phyloP scores from a whole-genome alignment of 2,888 invertebrate genomes.

The Unio pictorum region DNA sequence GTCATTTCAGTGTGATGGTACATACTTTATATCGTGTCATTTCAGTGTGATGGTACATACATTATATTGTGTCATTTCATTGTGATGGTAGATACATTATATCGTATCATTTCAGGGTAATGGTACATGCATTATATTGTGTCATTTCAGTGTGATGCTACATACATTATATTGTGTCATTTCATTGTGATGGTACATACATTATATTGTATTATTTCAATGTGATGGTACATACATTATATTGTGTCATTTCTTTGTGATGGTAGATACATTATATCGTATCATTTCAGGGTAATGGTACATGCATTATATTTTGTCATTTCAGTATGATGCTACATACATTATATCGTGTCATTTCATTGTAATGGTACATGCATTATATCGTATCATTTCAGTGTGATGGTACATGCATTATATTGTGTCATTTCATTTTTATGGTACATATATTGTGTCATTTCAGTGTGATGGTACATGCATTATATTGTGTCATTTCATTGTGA shows the following conservation, averaged over 20 bases:
- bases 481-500: too few species aligned
- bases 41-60: conserved; percentile 91
- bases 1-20: too few species aligned
- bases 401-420: too few species aligned
- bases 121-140: conserved; percentile 77
- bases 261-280: conserved; percentile 77
- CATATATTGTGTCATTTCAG: too few species aligned
- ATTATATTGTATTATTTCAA: conserved; percentile 74
- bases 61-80: conserved; percentile 74
- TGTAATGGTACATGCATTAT: too few species aligned
- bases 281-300: conserved; percentile 89
- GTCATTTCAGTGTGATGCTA: conserved; percentile 89
- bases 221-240: conserved; percentile 85
- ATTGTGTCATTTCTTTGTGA: conserved; percentile 82
- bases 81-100: conserved; percentile 85
- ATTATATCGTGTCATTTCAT: conserved; percentile 58
- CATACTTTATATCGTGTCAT: conserved; percentile 35
- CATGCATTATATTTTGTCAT: conserved; percentile 70
- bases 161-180: conserved; percentile 68
- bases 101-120: conserved; percentile 82
- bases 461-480: too few species aligned
- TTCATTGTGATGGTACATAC: conserved; percentile 91
- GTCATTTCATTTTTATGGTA: too few species aligned
- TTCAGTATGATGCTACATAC: conserved; percentile 90
- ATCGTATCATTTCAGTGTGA: too few species aligned